Conservation (phyloP, 2,113 vertebrate genomes). For the Calyptommatus sinebrachiatus region DNA sequence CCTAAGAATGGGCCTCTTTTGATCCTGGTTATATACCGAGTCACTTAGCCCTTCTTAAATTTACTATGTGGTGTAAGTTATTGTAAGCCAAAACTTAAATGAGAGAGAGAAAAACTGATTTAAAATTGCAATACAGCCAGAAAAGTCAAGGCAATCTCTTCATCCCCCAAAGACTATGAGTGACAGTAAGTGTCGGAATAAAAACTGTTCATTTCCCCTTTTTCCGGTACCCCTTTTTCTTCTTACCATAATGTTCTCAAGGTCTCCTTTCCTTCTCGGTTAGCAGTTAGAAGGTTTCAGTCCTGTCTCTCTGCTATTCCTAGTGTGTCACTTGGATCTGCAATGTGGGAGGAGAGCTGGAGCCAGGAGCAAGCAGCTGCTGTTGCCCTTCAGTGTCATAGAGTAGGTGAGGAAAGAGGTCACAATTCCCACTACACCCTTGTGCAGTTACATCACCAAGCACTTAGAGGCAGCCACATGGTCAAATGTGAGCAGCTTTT, state of each 20-base stretch:
- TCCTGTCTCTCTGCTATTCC: slow-evolving; percentile 31
- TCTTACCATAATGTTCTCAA: slow-evolving; percentile 60
- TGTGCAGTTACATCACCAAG: slow-evolving; percentile 11
- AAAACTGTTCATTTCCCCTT: neutral
- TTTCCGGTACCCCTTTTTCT: fast-evolving
- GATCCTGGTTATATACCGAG: too few relatives aligned
- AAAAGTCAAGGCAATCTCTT: neutral
- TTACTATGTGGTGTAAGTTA: too few relatives aligned
- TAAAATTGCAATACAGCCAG: too few relatives aligned
- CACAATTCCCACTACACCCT: slow-evolving; percentile 30
- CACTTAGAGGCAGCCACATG: fast-evolving
- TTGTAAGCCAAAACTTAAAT: neutral
- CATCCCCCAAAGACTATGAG: neutral
- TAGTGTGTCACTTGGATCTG: slow-evolving; percentile 36
- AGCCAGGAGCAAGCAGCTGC: slow-evolving; percentile 48
- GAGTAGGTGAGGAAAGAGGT: slow-evolving; percentile 37
- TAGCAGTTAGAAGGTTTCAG: slow-evolving; percentile 33
- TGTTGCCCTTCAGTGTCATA: slow-evolving; percentile 58
- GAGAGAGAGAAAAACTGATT: too few relatives aligned
- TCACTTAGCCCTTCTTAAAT: neutral
- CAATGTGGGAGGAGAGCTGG: slow-evolving; percentile 26
- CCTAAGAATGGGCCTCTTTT: neutral
- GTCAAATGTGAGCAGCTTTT: fast-evolving
- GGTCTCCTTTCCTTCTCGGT: slow-evolving; percentile 23
- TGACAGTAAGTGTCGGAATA: neutral